Conservation (phyloP, 2,888 invertebrate genomes). For the Parnassius smintheus region DNA sequence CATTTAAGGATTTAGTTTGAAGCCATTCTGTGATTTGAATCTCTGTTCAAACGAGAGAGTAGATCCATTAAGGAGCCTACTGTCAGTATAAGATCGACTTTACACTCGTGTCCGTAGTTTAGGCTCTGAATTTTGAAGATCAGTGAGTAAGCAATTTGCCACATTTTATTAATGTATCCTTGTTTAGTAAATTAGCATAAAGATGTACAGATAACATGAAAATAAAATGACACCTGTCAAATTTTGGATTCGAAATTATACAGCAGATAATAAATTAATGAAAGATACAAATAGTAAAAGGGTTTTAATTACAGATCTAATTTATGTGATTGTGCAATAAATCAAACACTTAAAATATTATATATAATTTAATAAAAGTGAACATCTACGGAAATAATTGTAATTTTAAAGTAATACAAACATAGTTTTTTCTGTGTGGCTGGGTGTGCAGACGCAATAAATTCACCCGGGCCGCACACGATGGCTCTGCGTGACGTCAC, state of each 20-base stretch:
- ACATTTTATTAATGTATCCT: slow-evolving; percentile 54
- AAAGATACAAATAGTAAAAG: not conserved
- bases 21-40: slow-evolving; percentile 33
- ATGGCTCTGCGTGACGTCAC: slow-evolving; percentile 80
- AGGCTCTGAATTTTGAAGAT: slow-evolving; percentile 62
- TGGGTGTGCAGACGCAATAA: slow-evolving; percentile 77
- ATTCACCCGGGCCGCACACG: slow-evolving; percentile 78
- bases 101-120: slow-evolving; percentile 65
- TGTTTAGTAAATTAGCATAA: slow-evolving; percentile 19
- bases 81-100: slow-evolving; percentile 66
- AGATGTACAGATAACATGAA: slow-evolving; percentile 23
- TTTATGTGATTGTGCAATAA: no score
- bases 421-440: slow-evolving; percentile 50
- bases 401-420: slow-evolving; percentile 28
- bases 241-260: slow-evolving; percentile 3
- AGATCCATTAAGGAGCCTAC: slow-evolving; percentile 62
- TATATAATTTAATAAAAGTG: not conserved
- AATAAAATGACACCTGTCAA: slow-evolving; percentile 33
- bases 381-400: slow-evolving; percentile 9
- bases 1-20: slow-evolving; percentile 19
- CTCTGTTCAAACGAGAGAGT: slow-evolving; percentile 48
- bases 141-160: slow-evolving; percentile 73
- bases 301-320: no score
- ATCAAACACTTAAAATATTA: no score
- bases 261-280: slow-evolving; percentile 6